Base-by-base conservation (phyloP, 2,888 invertebrate genomes). In the Shargacucullia verbasci region DNA sequence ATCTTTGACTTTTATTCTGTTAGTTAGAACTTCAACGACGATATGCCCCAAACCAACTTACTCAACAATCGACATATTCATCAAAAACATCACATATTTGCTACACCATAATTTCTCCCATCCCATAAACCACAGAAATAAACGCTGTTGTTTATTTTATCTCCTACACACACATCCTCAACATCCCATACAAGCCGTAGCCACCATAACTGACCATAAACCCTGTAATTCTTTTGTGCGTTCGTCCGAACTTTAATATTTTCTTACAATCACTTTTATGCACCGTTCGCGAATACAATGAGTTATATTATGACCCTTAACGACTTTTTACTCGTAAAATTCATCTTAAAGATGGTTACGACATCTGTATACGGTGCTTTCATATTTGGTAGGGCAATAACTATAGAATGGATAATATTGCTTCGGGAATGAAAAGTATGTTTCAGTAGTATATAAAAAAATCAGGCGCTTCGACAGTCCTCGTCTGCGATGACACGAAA, bases 231-330 rank as follows among this genome's bases (percentile, higher is more conserved):
- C 70, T 41, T 75, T 75, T 75, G 72, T 63, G 62, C 70, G 60
- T 44, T 52, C 70, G 55, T 8, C 53, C 44, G 27, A 59, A 68
- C 38, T 75, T 70, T 73, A 66, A 76, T 75, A 75, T 68, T 76
- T 65, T 70, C 69, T 66, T 59, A 63, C 56, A 46, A 44, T 56
- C 57, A 33, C 46, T 73, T 75, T 76, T 76, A 73, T 65, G 62
- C 63, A 70, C 55, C 73, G 58, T 75, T 75, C 53, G 74, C 63
- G 64, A 70, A 63, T 59, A 74, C 76, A 75, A 75, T 68, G 60
- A 46, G 38, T 52, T 76, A 75, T 70, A 70, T 62, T 63, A 56
- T 54, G 27, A 48, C 15, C 55, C 56, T 59, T 62, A 61, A 74
- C 55, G 59, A 25, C 45, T 20, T 47, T 57, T 45, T 52, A 34